phyloP scores from a whole-genome alignment of 1,140 invertebrate genomes.

The Galleria mellonella region DNA sequence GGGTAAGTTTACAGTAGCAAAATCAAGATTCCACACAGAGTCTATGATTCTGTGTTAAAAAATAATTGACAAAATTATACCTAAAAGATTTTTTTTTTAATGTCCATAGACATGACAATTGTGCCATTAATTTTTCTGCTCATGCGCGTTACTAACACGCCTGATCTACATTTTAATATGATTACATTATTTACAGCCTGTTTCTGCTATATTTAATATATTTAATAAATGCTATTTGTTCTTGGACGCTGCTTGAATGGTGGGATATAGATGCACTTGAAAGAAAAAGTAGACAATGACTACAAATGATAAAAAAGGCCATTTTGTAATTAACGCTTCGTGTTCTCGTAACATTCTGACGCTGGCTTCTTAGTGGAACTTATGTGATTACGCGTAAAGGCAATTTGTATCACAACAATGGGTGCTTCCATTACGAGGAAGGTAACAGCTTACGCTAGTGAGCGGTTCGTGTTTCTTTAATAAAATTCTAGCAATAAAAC shows the following conservation, averaged over 20 bases:
- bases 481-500: constrained; percentile 4
- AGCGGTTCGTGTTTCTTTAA: constrained; percentile 1
- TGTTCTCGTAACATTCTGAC: constrained; percentile 15
- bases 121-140: too few relatives aligned
- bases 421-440: constrained; percentile 32
- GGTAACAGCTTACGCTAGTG: constrained; percentile 2
- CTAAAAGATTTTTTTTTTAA: too few relatives aligned
- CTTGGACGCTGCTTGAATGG: constrained; percentile 66
- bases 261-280: constrained; percentile 65
- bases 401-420: constrained; percentile 14
- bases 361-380: constrained; percentile 42
- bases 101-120: too few relatives aligned
- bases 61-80: too few relatives aligned
- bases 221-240: constrained; percentile 49
- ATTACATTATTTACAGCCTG: constrained; percentile 2
- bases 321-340: constrained; percentile 5
- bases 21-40: too few relatives aligned
- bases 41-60: too few relatives aligned
- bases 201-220: constrained; percentile 12
- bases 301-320: constrained; percentile 56
- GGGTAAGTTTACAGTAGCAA: too few relatives aligned
- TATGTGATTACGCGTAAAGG: constrained; percentile 4
- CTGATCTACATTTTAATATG: not conserved
- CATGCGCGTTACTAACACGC: not conserved
- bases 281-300: constrained; percentile 59